Evolutionary conservation across 1,140 invertebrate species (phyloP).

Genomic region (Drosophila truncata): DNA sequence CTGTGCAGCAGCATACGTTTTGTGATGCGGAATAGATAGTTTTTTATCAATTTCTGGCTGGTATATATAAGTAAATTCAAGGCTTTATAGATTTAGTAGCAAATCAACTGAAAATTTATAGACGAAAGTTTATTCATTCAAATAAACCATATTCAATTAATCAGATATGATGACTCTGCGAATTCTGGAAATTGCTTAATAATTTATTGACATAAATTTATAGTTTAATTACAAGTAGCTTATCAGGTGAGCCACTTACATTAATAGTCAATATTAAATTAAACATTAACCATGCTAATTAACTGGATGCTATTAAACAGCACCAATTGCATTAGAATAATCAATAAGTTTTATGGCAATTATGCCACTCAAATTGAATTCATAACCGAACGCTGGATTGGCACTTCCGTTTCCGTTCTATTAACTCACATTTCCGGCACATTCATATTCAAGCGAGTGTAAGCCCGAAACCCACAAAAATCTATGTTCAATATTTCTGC

Average conservation of each 20-base stretch:
- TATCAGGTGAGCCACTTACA: neutral
- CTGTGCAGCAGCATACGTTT: conserved; percentile 27
- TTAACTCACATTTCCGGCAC: conserved; percentile 74
- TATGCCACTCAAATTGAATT: conserved; percentile 51
- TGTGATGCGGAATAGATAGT: conserved; percentile 25
- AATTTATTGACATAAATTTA: no score
- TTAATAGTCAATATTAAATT: conserved; percentile 19
- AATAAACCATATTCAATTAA: neutral
- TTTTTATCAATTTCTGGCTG: conserved; percentile 1
- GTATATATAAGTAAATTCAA: neutral
- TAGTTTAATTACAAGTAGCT: neutral
- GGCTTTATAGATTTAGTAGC: conserved; percentile 17
- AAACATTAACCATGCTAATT: conserved; percentile 7
- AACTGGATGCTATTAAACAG: conserved; percentile 10
- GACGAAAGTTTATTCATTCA: neutral
- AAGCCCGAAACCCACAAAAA: conserved; percentile 48
- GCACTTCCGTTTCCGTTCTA: conserved; percentile 71
- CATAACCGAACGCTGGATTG: conserved; percentile 46
- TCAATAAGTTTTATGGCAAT: conserved; percentile 43
- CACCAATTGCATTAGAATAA: conserved; percentile 34
- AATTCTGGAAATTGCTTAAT: no score
- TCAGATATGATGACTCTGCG: no score
- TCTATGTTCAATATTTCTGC: conserved; percentile 36
- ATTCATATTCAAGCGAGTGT: conserved; percentile 51
- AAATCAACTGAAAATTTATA: conserved; percentile 12